phyloP scores from a whole-genome alignment of 2,113 vertebrate genomes.

The Hylia prasina region DNA sequence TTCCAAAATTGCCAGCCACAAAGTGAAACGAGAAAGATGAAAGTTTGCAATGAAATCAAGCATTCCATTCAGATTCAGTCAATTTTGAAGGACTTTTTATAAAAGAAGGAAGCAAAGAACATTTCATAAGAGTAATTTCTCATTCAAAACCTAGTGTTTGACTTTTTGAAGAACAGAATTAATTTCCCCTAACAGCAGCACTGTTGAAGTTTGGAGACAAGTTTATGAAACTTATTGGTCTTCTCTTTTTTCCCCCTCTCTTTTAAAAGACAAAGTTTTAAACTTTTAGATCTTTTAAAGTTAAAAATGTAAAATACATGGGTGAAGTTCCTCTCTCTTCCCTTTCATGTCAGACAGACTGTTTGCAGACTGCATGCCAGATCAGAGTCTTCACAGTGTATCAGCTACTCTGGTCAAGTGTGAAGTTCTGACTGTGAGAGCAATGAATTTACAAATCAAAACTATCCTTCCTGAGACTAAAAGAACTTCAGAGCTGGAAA shows the following conservation, averaged over 20 bases:
- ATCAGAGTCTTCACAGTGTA: background rate
- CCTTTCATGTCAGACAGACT: background rate
- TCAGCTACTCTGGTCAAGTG: background rate
- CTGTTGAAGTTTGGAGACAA: background rate
- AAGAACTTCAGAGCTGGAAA: background rate
- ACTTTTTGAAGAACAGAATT: background rate
- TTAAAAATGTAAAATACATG: background rate
- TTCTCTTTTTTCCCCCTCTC: background rate
- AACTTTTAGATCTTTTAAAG: background rate
- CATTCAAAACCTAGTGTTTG: background rate
- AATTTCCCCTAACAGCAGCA: background rate
- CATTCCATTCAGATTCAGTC: background rate
- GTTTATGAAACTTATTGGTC: background rate
- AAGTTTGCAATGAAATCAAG: constrained; percentile 32
- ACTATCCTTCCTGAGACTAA: background rate
- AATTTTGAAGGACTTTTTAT: background rate
- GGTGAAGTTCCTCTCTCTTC: background rate
- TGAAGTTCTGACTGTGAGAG: background rate
- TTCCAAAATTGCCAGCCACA: background rate
- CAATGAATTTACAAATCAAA: constrained; percentile 24
- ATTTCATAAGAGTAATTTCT: background rate
- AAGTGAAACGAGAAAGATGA: background rate
- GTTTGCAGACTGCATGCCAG: background rate
- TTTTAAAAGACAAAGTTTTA: background rate
- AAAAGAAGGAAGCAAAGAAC: background rate